Evolutionary conservation across 1,140 invertebrate species (phyloP), one percentile per base, ranked within the genome.

Genomic region (Bombus polaris): DNA sequence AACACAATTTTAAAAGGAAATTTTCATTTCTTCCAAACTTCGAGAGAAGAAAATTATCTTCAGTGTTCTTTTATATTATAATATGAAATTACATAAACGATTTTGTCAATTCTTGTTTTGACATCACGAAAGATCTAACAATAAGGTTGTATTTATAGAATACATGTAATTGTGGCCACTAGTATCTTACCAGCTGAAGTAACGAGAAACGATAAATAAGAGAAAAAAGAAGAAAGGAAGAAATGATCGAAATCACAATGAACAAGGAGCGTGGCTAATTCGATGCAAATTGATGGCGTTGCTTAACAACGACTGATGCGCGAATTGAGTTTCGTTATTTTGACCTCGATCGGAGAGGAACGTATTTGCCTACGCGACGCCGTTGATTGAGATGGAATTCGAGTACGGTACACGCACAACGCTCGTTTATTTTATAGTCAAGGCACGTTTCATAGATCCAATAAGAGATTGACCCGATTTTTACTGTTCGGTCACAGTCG

Each of bases 401-500:
- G 71, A 76, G 62, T 35, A 79, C 83, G 70, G 9, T 62, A 53
- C 66, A 71, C 85, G 81, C 81, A 37, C 70, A 32, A 75, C 72
- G 72, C 74, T 83, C 81, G 47, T 84, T 87, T 78, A 75, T 89
- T 89, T 83, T 77, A 83, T 81, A 90, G 72, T 83, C 87, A 35
- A 25, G 86, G 83, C 89, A 90, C 90, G 89, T 91, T 90, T 87
- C 83, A 87, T 86, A 89, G 88, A 89, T 89, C 87, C 88, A 91
- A 91, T 85, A 81, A 87, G 82, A 70, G 86, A 87, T 75, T 85
- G 86, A 85, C 82, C 86, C 82, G 86, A 87, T 87, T 87, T 87
- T 85, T 87, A 53, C 72, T 35, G 66, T 35, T 85, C 32, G 71
- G 77, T 81, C 82, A 44, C 32, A 66, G 77, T 42, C 66, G 71